These are phyloP conservation scores for Scylla paramamosain DNA, from an alignment of 1,140 invertebrate species.

Conservation along the genomic window DNA sequence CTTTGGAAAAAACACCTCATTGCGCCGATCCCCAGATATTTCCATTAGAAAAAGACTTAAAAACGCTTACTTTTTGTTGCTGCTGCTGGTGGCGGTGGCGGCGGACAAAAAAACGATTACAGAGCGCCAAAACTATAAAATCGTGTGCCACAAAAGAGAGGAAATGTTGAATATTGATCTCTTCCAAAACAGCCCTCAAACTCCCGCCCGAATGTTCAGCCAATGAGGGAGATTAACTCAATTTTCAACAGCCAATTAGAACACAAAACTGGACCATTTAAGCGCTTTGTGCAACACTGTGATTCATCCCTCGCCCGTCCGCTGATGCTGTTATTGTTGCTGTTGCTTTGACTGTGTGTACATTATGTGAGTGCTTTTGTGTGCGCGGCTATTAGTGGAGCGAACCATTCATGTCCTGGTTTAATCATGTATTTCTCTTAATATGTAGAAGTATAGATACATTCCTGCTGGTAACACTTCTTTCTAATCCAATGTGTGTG, in stretches of 20 bases:
- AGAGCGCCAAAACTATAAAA: background rate
- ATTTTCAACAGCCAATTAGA: conserved; percentile 61
- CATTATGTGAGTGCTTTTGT: conserved; percentile 5
- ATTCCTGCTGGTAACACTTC: background rate
- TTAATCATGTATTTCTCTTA: conserved; percentile 15
- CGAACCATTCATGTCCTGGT: background rate
- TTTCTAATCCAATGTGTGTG: background rate
- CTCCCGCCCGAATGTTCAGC: conserved; percentile 28
- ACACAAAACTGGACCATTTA: conserved; percentile 56
- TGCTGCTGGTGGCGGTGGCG: too few species aligned
- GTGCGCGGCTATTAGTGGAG: background rate
- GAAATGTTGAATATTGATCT: conserved; percentile 17
- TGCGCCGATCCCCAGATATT: background rate
- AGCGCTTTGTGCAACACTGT: conserved; percentile 30
- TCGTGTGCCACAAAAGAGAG: conserved; percentile 24
- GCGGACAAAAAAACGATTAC: too few species aligned
- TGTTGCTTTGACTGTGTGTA: background rate
- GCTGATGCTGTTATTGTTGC: conserved; percentile 30
- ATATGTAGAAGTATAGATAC: background rate
- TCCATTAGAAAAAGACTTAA: background rate
- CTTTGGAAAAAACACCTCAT: background rate
- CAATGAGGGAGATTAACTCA: conserved; percentile 59
- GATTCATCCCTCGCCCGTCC: background rate
- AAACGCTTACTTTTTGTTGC: background rate
- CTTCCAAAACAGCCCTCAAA: conserved; percentile 41